A percentile compares a stretch with the other conserved stretches of the same genome.
phyloP scores from a whole-genome alignment of 2,113 vertebrate genomes.

The Machaerirhynchus nigripectus region DNA sequence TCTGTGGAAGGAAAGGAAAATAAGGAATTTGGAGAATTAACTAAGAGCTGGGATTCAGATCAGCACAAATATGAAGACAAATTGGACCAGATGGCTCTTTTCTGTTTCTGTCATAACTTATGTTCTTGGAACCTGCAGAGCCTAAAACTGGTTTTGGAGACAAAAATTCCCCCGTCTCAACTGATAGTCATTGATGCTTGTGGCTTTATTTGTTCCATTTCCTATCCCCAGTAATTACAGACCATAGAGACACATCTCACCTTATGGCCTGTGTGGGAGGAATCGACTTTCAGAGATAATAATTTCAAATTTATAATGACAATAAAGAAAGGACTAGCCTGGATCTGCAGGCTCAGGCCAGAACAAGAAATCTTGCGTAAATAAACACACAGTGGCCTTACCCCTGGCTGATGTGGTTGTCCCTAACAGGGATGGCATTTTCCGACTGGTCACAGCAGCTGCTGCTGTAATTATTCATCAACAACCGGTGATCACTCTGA shows the following conservation, averaged over 20 bases:
- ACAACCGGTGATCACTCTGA: not conserved
- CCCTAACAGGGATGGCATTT: not conserved
- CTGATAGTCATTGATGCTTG: not conserved
- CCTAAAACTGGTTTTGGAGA: conserved; percentile 33
- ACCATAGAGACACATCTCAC: not conserved
- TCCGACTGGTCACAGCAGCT: not conserved
- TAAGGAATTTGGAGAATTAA: not conserved
- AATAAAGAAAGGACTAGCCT: not conserved
- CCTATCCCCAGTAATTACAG: conserved; percentile 19
- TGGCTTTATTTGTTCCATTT: conserved; percentile 22
- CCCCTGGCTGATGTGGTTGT: not conserved
- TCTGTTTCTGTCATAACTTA: conserved; percentile 41
- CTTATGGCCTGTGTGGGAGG: not conserved
- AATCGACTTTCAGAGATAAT: not conserved
- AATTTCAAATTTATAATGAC: not conserved
- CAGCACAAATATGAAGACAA: not conserved
- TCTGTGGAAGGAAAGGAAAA: not conserved
- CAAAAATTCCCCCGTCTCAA: not conserved
- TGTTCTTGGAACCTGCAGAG: conserved; percentile 38
- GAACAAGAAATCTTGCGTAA: not conserved
- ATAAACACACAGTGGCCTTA: not conserved
- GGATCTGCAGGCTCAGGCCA: not conserved
- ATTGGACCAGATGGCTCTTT: conserved; percentile 50
- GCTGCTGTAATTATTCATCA: not conserved
- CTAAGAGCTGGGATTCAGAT: not conserved